Conservation (phyloP, 1,140 invertebrate genomes). For the Himalopsyche phryganea region DNA sequence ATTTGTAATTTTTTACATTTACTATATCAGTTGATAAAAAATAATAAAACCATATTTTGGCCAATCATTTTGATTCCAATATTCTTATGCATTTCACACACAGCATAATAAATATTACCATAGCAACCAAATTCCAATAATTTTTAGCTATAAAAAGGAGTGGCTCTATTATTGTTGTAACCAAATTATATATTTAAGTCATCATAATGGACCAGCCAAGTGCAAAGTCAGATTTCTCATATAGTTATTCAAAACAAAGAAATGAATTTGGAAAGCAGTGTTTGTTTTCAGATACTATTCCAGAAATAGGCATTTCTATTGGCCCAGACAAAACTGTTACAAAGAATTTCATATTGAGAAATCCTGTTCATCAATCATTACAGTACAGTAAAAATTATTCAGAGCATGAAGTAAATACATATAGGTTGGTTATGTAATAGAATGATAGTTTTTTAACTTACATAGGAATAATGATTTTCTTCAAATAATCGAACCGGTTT, state of each 20-base stretch:
- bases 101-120: too few species aligned
- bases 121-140: too few species aligned
- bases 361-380: slow-evolving; percentile 63
- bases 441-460: not conserved
- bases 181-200: too few species aligned
- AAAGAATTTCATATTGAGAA: slow-evolving; percentile 69
- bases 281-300: slow-evolving; percentile 69
- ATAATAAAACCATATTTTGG: too few species aligned
- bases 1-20: too few species aligned
- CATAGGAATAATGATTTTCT: not conserved
- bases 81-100: too few species aligned
- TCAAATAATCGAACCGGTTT: not conserved
- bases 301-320: slow-evolving; percentile 71
- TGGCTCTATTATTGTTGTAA: too few species aligned
- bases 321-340: slow-evolving; percentile 62
- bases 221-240: slow-evolving; percentile 56
- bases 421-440: slow-evolving; percentile 37
- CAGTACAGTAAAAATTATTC: slow-evolving; percentile 63
- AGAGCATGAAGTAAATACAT: slow-evolving; percentile 65
- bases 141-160: too few species aligned
- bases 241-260: slow-evolving; percentile 64
- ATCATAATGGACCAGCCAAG: too few species aligned
- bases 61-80: too few species aligned
- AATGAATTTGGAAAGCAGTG: slow-evolving; percentile 66
- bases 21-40: too few species aligned